Evolutionary conservation across 1,140 invertebrate species (phyloP).

Genomic region (Neodiprion pinetum): DNA sequence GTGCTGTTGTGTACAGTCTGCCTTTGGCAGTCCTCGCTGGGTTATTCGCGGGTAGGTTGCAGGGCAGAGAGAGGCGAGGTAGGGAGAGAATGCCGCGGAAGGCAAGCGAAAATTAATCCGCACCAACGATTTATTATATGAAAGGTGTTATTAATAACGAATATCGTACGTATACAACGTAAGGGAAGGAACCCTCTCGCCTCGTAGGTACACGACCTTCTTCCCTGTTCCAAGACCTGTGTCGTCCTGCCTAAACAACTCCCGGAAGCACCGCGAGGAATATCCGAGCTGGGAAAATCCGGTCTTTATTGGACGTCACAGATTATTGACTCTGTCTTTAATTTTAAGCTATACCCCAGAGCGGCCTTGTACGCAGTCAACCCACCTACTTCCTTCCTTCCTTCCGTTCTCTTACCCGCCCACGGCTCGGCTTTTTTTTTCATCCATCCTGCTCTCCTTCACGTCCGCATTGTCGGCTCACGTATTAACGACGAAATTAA

Average conservation of each 20-base stretch:
- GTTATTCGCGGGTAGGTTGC: no score
- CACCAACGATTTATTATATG: neutral
- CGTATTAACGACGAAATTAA: neutral
- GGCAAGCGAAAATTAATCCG: neutral
- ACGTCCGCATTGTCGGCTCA: neutral
- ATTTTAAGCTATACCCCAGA: neutral
- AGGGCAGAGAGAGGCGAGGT: no score
- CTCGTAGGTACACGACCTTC: no score
- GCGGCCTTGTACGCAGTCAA: neutral
- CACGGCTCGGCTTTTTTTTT: neutral
- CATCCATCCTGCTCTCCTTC: neutral
- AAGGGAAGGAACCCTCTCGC: neutral
- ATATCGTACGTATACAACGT: neutral
- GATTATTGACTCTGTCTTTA: constrained; percentile 2
- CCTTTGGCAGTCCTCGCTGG: no score
- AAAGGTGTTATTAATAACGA: constrained; percentile 2
- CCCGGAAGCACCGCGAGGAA: neutral
- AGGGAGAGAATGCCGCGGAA: neutral
- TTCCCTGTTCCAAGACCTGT: no score
- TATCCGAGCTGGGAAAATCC: neutral
- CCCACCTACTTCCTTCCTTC: no score
- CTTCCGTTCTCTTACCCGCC: neutral
- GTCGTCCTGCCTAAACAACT: no score
- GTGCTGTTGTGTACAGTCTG: no score
- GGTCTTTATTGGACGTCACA: neutral